phyloP scores from a whole-genome alignment of 2,113 vertebrate species.

The Passerina amoena region DNA sequence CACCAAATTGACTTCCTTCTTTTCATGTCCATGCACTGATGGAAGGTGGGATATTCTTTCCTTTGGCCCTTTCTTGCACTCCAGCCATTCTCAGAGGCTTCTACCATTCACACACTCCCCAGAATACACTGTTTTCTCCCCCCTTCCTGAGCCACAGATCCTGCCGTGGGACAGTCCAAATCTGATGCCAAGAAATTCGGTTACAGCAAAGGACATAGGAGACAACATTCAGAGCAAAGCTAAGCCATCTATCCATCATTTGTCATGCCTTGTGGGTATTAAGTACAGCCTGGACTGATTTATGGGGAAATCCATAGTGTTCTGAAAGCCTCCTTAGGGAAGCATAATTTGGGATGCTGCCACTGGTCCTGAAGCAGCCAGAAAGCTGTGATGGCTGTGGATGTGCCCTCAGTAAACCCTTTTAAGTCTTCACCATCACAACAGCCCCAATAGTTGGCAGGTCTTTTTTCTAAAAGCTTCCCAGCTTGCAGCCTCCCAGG shows the following conservation, averaged over 20 bases:
- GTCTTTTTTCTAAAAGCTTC: not conserved
- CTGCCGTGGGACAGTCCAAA: not conserved
- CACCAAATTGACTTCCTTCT: not conserved
- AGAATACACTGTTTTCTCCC: not conserved
- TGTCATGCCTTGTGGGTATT: not conserved
- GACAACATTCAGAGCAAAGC: not conserved
- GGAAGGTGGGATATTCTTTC: not conserved
- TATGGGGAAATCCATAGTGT: not conserved
- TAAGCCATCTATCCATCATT: not conserved
- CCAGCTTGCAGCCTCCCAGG: not conserved
- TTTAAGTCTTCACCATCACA: not conserved
- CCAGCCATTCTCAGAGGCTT: not conserved
- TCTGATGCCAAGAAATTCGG: not conserved
- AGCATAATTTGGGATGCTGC: not conserved
- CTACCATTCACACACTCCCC: not conserved
- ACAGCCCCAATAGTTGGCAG: not conserved
- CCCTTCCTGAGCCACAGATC: not conserved
- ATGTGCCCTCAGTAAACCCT: too few species aligned
- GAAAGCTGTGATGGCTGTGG: fast-evolving
- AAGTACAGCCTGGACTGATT: not conserved
- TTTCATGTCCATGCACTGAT: fast-evolving
- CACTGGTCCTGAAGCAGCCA: not conserved
- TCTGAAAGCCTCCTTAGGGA: not conserved
- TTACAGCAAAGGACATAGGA: not conserved
- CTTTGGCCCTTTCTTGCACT: not conserved